phyloP scores from a whole-genome alignment of 2,888 invertebrate genomes.

The Drosophila acutilabella region DNA sequence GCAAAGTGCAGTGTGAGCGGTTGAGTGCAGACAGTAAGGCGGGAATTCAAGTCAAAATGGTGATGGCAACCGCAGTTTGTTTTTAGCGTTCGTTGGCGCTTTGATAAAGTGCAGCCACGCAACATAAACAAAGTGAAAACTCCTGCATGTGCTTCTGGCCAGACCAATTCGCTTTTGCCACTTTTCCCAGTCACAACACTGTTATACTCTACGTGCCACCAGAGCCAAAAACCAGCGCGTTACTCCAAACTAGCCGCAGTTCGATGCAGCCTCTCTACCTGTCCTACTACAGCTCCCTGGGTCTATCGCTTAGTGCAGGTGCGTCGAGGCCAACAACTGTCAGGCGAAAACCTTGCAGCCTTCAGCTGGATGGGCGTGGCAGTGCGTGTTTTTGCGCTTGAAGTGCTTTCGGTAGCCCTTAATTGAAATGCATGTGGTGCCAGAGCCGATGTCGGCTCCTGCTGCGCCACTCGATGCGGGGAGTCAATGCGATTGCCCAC shows the following conservation, averaged over 20 bases:
- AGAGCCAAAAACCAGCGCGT: constrained; percentile 18
- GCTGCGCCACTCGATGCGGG: constrained; percentile 16
- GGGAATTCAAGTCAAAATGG: constrained; percentile 66
- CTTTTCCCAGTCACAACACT: background rate
- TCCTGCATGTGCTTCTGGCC: constrained; percentile 37
- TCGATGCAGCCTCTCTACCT: background rate
- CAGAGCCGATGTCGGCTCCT: constrained; percentile 27
- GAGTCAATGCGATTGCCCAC: constrained; percentile 20
- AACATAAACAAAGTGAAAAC: constrained; percentile 75
- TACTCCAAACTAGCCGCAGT: background rate
- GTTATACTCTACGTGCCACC: background rate
- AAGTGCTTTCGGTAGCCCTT: constrained; percentile 76
- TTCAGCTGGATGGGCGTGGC: constrained; percentile 33
- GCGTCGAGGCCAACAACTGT: constrained; percentile 8
- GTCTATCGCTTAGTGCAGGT: constrained; percentile 26
- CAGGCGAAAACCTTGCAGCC: constrained; percentile 8
- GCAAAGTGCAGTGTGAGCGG: constrained; percentile 46
- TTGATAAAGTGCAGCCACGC: constrained; percentile 78
- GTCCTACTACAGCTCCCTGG: background rate
- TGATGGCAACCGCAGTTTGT: constrained; percentile 70
- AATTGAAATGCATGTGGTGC: constrained; percentile 79
- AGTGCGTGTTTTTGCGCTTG: constrained; percentile 75
- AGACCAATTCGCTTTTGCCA: constrained; percentile 8
- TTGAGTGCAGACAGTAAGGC: constrained; percentile 2
- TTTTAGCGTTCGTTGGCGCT: constrained; percentile 65